Evolutionary conservation across 2,797 vertebrate genomes (phyloP).

Genomic region (Nyctibius grandis): DNA sequence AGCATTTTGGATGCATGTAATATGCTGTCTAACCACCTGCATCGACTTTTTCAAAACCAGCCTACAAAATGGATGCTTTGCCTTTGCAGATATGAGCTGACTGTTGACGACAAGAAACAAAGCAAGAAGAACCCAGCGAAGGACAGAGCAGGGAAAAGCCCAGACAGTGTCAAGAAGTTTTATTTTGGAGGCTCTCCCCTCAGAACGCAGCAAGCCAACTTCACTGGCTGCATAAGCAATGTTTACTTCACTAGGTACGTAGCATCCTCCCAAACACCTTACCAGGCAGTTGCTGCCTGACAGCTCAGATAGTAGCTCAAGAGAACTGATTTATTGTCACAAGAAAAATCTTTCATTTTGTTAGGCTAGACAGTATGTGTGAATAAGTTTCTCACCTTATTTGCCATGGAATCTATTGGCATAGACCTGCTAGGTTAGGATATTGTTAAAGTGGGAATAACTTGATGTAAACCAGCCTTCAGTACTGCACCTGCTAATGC

Average conservation of each 20-base stretch:
- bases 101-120: constrained; percentile 88
- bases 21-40: background rate
- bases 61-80: constrained; percentile 16
- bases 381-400: background rate
- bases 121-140: constrained; percentile 66
- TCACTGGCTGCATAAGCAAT: constrained; percentile 94
- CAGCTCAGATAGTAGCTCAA: background rate
- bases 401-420: background rate
- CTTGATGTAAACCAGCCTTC: constrained; percentile 6
- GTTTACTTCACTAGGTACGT: constrained; percentile 91
- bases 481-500: background rate
- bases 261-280: background rate
- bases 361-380: background rate
- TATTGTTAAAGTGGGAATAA: background rate
- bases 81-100: constrained; percentile 82
- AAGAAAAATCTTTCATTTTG: background rate
- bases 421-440: background rate
- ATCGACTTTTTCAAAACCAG: background rate
- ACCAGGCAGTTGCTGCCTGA: background rate
- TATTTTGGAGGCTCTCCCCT: constrained; percentile 89
- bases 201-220: constrained; percentile 83
- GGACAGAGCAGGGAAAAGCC: constrained; percentile 52
- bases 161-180: constrained; percentile 73
- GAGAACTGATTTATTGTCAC: background rate
- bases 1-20: background rate